A percentile compares a stretch with the other conserved stretches of the same genome.
These are phyloP conservation scores for Urocynchramus pylzowi DNA, from an alignment of 2,113 vertebrate species.

Conservation along the genomic window DNA sequence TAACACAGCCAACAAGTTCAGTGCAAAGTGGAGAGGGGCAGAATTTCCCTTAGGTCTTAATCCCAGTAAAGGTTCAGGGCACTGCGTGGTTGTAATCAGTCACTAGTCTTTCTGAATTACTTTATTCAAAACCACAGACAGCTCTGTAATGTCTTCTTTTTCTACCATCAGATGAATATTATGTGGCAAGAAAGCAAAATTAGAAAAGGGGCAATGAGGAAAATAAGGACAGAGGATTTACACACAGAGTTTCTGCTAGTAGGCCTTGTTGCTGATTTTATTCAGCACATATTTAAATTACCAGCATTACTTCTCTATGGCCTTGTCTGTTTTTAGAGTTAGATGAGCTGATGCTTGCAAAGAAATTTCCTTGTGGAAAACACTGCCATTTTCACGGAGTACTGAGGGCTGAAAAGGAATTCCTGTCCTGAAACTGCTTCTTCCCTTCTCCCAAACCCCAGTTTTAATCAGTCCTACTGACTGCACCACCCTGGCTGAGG, in stretches of 20 bases:
- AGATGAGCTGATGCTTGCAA: neutral
- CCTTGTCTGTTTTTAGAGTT: neutral
- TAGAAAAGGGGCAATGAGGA: neutral
- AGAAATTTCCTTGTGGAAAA: neutral
- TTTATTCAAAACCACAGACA: neutral
- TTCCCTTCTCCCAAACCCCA: fast-evolving
- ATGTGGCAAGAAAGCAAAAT: neutral
- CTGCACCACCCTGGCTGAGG: neutral
- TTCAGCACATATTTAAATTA: neutral
- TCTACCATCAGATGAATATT: neutral
- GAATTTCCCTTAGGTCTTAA: conserved; percentile 27
- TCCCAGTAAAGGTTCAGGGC: neutral
- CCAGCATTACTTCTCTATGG: neutral
- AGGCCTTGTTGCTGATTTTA: neutral
- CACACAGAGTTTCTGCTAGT: neutral
- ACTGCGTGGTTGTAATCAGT: neutral
- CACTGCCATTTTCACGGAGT: neutral
- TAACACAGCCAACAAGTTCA: neutral
- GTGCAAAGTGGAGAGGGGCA: neutral
- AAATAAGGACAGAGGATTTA: neutral
- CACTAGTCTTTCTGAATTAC: conserved; percentile 41
- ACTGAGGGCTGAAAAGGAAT: neutral
- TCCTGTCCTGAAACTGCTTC: neutral
- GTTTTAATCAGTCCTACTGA: neutral
- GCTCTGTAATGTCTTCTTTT: neutral